Evolutionary conservation across 2,888 invertebrate species (phyloP), one percentile per base, ranked within the genome.

Genomic region (Tetheella fluctuosa): DNA sequence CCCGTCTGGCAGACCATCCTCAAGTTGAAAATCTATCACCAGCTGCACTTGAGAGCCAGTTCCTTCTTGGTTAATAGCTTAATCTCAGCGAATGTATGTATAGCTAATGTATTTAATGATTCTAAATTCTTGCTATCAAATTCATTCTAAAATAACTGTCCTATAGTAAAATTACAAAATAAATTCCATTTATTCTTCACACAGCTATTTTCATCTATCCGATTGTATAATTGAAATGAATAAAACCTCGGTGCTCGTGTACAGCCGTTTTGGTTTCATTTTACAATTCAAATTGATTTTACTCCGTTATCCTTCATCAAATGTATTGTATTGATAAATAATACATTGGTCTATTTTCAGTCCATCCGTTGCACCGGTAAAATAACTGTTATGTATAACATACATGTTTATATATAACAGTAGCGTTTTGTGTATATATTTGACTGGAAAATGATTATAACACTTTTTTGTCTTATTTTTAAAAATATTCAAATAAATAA

Each of bases 271-370:
- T 10, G 0, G 48, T 20, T 48, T 15, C 17, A 48, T 48, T 48
- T 48, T 48, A 48, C 48, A 48, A n/a, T 15, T 48, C 20, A 15
- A 48, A 48, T 48, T 48, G 48, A 48, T 17, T 48, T 17, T 48
- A 20, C 17, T 0, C 48, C 48, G 48, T 48, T 48, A 48, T 48
- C 42, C 42, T 42, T 42, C 20, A 48, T 48, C 48, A 48, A 48
- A 48, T 48, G 48, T 48, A 10, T 48, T 48, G 48, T 48, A 10
- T 48, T 48, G 17, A 48, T 48, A 48, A 48, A 48, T 48, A 48
- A 48, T 10, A n/a, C n/a, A n/a, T 20, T 42, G 20, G 10, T 20
- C 6, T 10, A 10, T 48, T 48, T 48, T 20, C 34, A 48, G 48
- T 17, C 20, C 20, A 20, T 7, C 17, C 42, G 48, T 2, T 20